Percentiles rank a stretch among this genome's conserved stretches.
Evolutionary conservation across 2,113 vertebrate genomes (phyloP).

Genomic region (Grallaria varia): DNA sequence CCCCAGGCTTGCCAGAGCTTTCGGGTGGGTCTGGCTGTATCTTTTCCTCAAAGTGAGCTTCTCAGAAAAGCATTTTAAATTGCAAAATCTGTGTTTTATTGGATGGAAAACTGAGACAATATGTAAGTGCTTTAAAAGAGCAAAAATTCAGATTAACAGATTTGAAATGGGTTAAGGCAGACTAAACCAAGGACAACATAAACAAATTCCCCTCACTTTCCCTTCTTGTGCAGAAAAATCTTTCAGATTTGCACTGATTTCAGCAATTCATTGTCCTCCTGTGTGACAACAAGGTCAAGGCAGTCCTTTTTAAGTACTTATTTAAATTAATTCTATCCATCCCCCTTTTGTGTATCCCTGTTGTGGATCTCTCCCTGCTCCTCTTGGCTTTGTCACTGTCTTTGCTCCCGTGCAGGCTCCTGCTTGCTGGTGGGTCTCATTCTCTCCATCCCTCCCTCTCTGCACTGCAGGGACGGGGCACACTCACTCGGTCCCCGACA

Average conservation of each 20-base stretch:
- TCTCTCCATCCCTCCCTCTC: not conserved
- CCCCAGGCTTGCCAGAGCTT: not conserved
- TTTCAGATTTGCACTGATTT: not conserved
- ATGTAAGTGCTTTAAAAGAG: not conserved
- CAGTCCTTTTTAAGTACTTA: not conserved
- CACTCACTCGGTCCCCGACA: fast-evolving
- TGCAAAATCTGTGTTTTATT: not conserved
- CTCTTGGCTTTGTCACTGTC: not conserved
- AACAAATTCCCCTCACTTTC: not conserved
- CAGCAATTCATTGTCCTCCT: not conserved
- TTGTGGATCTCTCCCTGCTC: not conserved
- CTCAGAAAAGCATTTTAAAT: not conserved
- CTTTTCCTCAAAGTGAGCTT: not conserved
- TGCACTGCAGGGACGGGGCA: not conserved
- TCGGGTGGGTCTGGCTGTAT: not conserved
- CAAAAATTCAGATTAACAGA: not conserved
- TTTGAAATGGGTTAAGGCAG: not conserved
- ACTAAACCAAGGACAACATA: not conserved
- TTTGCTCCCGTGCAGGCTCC: not conserved
- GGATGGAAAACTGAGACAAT: not conserved
- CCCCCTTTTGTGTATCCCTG: not conserved
- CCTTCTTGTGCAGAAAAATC: not conserved
- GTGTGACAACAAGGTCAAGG: not conserved
- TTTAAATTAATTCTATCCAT: not conserved
- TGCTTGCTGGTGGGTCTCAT: not conserved